phyloP scores from a whole-genome alignment of 2,797 vertebrate genomes.

The Rhyacichthys aspro region DNA sequence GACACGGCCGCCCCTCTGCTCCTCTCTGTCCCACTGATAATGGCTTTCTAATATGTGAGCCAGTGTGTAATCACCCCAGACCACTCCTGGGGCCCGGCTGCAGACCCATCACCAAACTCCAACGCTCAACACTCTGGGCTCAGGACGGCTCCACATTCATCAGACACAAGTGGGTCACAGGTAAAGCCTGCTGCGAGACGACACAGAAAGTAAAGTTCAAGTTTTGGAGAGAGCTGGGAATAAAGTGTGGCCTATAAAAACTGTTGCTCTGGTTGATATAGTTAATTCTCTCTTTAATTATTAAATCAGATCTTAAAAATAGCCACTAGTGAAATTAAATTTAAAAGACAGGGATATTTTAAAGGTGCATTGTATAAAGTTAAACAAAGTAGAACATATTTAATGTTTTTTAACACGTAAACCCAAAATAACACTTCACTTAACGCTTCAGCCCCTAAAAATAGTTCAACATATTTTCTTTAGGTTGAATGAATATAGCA shows the following conservation, averaged over 20 bases:
- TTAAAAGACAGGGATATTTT: too few relatives aligned
- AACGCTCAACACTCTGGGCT: conserved; percentile 18
- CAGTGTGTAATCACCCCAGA: conserved; percentile 42
- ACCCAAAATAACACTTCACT: too few relatives aligned
- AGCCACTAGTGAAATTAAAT: too few relatives aligned
- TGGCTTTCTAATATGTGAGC: conserved; percentile 42
- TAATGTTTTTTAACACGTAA: too few relatives aligned
- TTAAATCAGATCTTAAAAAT: too few relatives aligned
- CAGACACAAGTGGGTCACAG: conserved; percentile 33
- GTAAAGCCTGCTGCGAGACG: conserved; percentile 29
- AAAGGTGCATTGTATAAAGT: too few relatives aligned
- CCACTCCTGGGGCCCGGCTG: conserved; percentile 19
- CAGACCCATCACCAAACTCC: not conserved
- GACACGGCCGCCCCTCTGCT: conserved; percentile 40
- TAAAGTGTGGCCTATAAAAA: conserved; percentile 16
- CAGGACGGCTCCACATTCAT: conserved; percentile 21
- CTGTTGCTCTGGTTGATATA: not conserved
- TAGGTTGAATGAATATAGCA: too few relatives aligned
- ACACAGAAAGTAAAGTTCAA: conserved; percentile 20
- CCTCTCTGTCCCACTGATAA: conserved; percentile 41
- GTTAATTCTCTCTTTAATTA: not conserved
- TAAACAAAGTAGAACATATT: too few relatives aligned
- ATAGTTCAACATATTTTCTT: too few relatives aligned
- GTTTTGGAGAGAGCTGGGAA: not conserved
- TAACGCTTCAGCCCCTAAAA: too few relatives aligned